Evolutionary conservation across 2,888 invertebrate species (phyloP).

Genomic region (Drosophila trichaetosa): DNA sequence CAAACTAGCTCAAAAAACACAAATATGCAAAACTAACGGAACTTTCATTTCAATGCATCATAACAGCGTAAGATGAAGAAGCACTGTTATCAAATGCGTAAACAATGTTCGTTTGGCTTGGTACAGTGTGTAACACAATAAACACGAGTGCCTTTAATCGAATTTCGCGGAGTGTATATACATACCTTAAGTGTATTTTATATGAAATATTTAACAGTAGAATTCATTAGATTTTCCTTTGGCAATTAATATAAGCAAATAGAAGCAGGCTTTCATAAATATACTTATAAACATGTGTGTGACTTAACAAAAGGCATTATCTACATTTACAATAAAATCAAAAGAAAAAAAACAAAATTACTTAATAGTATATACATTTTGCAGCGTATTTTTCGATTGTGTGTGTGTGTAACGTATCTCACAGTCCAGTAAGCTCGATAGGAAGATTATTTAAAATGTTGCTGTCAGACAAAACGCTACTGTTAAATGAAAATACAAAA

Average conservation of each 20-base stretch:
- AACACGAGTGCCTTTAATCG: no score
- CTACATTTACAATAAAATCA: background rate
- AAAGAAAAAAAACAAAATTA: background rate
- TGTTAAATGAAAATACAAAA: slow-evolving; percentile 67
- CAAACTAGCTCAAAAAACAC: no score
- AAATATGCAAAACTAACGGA: no score
- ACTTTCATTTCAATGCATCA: no score
- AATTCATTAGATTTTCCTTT: background rate
- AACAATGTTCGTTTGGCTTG: no score
- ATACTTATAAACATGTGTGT: background rate
- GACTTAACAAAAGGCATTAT: background rate
- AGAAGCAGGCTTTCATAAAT: background rate
- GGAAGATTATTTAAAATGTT: background rate
- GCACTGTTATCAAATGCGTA: no score
- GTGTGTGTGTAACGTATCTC: background rate
- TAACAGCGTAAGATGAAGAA: no score
- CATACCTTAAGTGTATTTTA: background rate
- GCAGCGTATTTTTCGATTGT: background rate
- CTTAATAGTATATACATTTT: background rate
- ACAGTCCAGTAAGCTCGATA: background rate
- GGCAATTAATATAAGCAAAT: background rate
- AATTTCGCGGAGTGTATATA: no score
- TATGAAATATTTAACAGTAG: background rate
- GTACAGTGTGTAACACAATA: no score
- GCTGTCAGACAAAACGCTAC: slow-evolving; percentile 19